Evolutionary conservation across 2,888 invertebrate species (phyloP).

Genomic region (Zaprionus obscuricornis): DNA sequence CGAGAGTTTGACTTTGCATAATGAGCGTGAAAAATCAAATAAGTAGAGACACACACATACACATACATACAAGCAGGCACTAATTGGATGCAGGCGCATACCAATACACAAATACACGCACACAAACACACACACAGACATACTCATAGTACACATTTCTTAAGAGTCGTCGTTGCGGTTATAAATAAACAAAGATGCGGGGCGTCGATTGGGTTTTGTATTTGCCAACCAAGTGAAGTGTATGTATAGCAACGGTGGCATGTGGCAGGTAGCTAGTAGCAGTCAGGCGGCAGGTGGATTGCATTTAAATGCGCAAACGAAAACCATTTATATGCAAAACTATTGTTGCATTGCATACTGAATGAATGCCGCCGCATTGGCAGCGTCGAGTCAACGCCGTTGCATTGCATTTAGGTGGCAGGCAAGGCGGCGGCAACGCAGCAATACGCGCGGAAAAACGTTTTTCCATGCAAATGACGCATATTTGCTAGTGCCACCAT

Average conservation of each 20-base stretch:
- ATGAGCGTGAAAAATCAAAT: constrained; percentile 61
- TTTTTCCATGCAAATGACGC: constrained; percentile 81
- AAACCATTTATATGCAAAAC: constrained; percentile 82
- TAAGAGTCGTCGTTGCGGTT: constrained; percentile 40
- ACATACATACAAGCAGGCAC: constrained; percentile 35
- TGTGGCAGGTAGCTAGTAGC: constrained; percentile 15
- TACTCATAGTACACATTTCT: constrained; percentile 29
- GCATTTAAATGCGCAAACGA: constrained; percentile 80
- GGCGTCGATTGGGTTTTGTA: constrained; percentile 54
- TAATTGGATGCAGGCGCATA: constrained; percentile 61
- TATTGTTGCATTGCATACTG: constrained; percentile 79
- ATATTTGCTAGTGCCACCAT: constrained; percentile 59
- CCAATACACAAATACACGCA: constrained; percentile 18
- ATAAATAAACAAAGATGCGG: constrained; percentile 67
- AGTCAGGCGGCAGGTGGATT: constrained; percentile 50
- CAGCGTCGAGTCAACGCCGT: no score
- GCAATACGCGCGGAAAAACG: constrained; percentile 50
- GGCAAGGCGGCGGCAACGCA: constrained; percentile 6
- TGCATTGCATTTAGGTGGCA: no score
- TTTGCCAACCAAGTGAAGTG: constrained; percentile 16
- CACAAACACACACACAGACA: neutral
- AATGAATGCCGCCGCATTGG: constrained; percentile 71
- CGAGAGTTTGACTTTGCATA: constrained; percentile 49
- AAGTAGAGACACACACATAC: constrained; percentile 31
- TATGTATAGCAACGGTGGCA: neutral